Evolutionary conservation across 2,113 vertebrate species (phyloP).

Genomic region (Artemisiospiza belli): DNA sequence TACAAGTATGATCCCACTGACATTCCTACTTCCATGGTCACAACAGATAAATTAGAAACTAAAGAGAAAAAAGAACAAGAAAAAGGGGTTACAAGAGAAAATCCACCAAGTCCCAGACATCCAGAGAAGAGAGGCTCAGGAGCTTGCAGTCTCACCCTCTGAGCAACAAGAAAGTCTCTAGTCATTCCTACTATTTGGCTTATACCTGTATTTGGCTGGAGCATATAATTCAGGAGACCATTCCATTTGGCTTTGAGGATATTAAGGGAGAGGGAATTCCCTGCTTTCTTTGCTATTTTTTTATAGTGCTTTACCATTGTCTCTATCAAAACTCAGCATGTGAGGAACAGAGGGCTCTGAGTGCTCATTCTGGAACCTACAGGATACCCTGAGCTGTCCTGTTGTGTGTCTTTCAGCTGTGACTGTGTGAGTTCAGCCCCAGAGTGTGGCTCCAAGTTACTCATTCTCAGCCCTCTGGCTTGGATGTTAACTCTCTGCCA

Average conservation of each 20-base stretch:
- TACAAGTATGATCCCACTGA: neutral
- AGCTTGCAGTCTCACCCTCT: neutral
- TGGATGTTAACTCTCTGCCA: neutral
- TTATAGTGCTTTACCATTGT: accelerated
- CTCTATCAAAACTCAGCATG: neutral
- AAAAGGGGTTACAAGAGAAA: neutral
- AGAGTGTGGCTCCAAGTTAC: neutral
- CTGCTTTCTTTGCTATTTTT: neutral
- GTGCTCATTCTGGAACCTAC: neutral
- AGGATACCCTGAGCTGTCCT: neutral
- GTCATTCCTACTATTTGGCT: neutral
- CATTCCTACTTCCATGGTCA: neutral
- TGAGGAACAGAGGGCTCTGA: neutral
- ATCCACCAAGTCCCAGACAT: neutral
- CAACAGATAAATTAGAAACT: neutral
- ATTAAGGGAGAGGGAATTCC: neutral
- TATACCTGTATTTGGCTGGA: neutral
- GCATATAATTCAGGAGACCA: neutral
- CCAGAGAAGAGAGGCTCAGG: neutral
- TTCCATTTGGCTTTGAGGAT: neutral
- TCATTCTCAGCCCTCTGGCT: neutral
- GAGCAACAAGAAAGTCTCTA: neutral
- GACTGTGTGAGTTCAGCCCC: neutral
- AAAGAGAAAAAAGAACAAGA: neutral
- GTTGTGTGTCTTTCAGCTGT: neutral